Base-by-base conservation (phyloP, 92 coral and sea anemone genomes). In the Actinernus sp. region DNA sequence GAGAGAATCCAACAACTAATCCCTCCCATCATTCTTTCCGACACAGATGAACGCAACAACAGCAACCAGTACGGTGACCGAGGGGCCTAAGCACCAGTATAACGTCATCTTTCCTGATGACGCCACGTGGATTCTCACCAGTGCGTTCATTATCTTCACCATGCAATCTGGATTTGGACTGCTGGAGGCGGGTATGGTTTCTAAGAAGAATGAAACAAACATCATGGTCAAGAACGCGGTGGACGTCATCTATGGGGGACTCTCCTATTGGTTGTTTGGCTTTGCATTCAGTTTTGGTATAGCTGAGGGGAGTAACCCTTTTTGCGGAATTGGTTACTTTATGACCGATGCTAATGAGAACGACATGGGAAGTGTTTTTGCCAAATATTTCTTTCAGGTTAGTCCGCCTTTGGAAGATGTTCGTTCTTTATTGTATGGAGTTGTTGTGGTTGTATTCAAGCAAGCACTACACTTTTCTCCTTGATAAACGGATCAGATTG, bases 131-230 rank as follows among this genome's bases (percentile, higher is more conserved):
- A 89, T 93, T 41, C 76, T 93, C 31, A 89, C 98, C 8, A 85
- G 93, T 19, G 98, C 98, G 6, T 93, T 93, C 50, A 93, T 93
- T 16, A 93, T 93, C 31, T 93, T 93, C 54, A 93, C 98, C 29
- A 93, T 93, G 98, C 98, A 93, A 50, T 89, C 98, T 1, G 98
- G 98, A 7, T 93, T 93, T 60, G 98, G 98, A 18, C 84, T 93
- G 7, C 76, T 93, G 13, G 96, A 89, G 49, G 76, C 96, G 10
- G 96, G 96, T 1, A 46, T 89, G 76, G 96, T 85, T 1, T 89
- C 96, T 19, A 89, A 66, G 58, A 89, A 89, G 65, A 89, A 89
- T 37, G 96, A 89, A 68, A 65, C 85, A 3, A 88, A 83, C 33
- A 88, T 88, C 37, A 88, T 88, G 94, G 90, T 78, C 0, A 88